Percentiles rank a stretch among this genome's conserved stretches.
Conservation (phyloP, 2,888 invertebrate species). For the Masnerella sp. region DNA sequence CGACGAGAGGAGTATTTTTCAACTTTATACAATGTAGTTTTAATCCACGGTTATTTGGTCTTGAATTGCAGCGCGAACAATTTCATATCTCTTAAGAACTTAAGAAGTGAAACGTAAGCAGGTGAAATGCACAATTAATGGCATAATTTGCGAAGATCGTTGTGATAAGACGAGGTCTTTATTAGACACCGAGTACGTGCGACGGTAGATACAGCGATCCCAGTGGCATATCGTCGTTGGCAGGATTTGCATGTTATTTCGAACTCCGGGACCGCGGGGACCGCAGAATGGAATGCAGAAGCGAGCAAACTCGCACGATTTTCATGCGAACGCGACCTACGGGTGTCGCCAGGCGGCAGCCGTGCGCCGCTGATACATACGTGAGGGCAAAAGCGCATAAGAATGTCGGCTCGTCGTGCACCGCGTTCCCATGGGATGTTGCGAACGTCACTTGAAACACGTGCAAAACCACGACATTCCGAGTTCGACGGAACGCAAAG, state of each 20-base stretch:
- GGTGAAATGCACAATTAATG: slow-evolving; percentile 37
- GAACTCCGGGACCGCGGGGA: slow-evolving; percentile 68
- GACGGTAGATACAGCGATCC: slow-evolving; percentile 32
- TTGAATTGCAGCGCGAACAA: neutral
- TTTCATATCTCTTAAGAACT: too few species aligned
- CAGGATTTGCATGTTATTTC: slow-evolving; percentile 75
- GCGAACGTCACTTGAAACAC: slow-evolving; percentile 41
- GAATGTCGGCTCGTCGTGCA: slow-evolving; percentile 48
- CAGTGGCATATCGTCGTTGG: slow-evolving; percentile 52
- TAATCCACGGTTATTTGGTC: neutral
- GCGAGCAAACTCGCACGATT: slow-evolving; percentile 65
- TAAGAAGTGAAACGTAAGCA: slow-evolving; percentile 17
- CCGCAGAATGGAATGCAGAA: slow-evolving; percentile 66
- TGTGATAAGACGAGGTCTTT: slow-evolving; percentile 42
- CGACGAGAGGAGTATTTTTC: too few species aligned
- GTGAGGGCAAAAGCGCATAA: slow-evolving; percentile 56
- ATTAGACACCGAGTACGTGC: slow-evolving; percentile 43
- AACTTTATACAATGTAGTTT: too few species aligned
- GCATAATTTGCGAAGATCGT: slow-evolving; percentile 24
- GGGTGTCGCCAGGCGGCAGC: slow-evolving; percentile 51
- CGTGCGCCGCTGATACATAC: slow-evolving; percentile 43
- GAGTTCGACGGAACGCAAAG: slow-evolving; percentile 18
- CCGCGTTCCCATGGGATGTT: slow-evolving; percentile 54
- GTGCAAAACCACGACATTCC: slow-evolving; percentile 53
- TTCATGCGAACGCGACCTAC: slow-evolving; percentile 64